Percentiles rank a stretch among this genome's conserved stretches.
These are phyloP conservation scores for Lota lota DNA, from an alignment of 2,113 vertebrate genomes.

Conservation along the genomic window DNA sequence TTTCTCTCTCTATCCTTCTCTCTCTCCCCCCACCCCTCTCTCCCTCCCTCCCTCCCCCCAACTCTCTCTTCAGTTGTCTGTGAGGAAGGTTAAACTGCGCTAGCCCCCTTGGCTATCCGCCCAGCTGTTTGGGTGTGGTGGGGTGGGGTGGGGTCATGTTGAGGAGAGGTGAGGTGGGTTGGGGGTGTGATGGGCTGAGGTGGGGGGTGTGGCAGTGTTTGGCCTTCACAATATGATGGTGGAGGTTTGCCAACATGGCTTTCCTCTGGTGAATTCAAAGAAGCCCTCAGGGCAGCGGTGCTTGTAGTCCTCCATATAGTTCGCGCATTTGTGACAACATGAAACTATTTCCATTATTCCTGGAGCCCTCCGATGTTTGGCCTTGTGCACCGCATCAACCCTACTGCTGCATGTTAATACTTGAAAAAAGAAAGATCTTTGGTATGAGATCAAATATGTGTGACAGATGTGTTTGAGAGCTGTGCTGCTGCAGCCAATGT, in stretches of 20 bases:
- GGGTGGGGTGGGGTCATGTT: constrained; percentile 10
- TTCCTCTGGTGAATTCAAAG: constrained; percentile 41
- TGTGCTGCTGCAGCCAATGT: constrained; percentile 33
- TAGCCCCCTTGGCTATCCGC: constrained; percentile 31
- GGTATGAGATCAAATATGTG: constrained; percentile 64
- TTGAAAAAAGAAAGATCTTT: constrained; percentile 56
- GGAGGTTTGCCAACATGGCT: constrained; percentile 32
- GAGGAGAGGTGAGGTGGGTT: not conserved
- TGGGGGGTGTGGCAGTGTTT: constrained; percentile 48
- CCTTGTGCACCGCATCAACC: constrained; percentile 11
- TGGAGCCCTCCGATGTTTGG: not conserved
- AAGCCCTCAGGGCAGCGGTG: not conserved
- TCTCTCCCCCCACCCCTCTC: too few relatives aligned
- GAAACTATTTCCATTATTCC: not conserved
- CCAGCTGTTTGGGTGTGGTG: constrained; percentile 55
- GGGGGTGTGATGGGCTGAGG: too few relatives aligned
- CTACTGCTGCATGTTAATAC: constrained; percentile 35
- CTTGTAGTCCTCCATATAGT: not conserved
- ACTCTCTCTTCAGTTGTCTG: constrained; percentile 3
- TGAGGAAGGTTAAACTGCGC: constrained; percentile 42
- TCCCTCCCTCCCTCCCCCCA: too few relatives aligned
- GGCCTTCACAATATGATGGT: constrained; percentile 53
- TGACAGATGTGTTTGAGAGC: constrained; percentile 67
- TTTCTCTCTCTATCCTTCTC: constrained; percentile 2
- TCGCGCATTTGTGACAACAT: not conserved